Percentiles rank a stretch among this genome's conserved stretches.
These are phyloP conservation scores for Bambusicola thoracicus DNA, from an alignment of 2,113 vertebrate genomes.

Conservation along the genomic window DNA sequence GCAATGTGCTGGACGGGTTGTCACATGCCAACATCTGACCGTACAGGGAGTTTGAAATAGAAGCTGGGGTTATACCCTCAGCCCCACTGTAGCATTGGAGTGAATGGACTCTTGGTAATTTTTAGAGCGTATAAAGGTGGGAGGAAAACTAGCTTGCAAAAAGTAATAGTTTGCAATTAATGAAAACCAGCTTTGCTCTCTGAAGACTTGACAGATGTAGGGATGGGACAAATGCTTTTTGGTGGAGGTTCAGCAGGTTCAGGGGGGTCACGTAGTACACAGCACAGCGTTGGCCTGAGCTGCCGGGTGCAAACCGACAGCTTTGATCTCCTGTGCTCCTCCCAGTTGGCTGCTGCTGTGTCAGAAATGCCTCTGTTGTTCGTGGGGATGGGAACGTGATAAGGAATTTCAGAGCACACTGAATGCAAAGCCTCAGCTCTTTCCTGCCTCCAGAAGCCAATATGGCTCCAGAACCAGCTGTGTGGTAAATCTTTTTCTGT, in stretches of 20 bases:
- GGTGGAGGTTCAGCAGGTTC: slow-evolving; percentile 47
- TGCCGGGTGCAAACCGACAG: background rate
- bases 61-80: background rate
- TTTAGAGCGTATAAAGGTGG: slow-evolving; percentile 14
- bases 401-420: background rate
- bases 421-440: background rate
- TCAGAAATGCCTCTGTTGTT: slow-evolving; percentile 36
- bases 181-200: slow-evolving; percentile 52
- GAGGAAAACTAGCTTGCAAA: slow-evolving; percentile 34
- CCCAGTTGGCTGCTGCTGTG: slow-evolving; percentile 39
- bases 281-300: slow-evolving; percentile 25
- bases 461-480: background rate
- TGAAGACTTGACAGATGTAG: slow-evolving; percentile 29
- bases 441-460: background rate
- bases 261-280: slow-evolving; percentile 33
- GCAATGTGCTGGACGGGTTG: background rate
- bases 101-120: slow-evolving; percentile 2
- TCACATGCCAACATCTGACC: background rate
- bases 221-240: slow-evolving; percentile 36
- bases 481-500: background rate
- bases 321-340: slow-evolving; percentile 35
- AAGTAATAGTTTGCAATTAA: slow-evolving; percentile 47
- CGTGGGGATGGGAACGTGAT: background rate
- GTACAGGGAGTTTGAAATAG: slow-evolving; percentile 3
- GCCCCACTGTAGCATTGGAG: background rate